A percentile compares a stretch with the other conserved stretches of the same genome.
These are phyloP conservation scores for Callorhinus ursinus DNA, from an alignment of 2,113 vertebrate species.

Conservation along the genomic window DNA sequence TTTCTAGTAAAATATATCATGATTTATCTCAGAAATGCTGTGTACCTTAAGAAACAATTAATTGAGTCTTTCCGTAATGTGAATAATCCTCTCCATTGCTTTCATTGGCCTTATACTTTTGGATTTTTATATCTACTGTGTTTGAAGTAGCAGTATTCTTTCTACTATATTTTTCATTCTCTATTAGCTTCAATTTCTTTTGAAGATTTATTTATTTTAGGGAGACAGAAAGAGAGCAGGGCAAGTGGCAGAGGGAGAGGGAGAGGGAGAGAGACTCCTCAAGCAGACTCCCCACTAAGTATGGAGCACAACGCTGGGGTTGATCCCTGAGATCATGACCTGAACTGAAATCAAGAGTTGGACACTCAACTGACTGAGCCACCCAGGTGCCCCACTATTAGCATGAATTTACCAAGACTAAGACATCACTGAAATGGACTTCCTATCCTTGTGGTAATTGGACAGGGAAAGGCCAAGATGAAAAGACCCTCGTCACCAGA, in stretches of 20 bases:
- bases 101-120: not conserved
- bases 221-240: not conserved
- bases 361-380: not conserved
- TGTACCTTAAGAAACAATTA: not conserved
- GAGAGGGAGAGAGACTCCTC: not conserved
- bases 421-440: not conserved
- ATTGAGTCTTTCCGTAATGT: not conserved
- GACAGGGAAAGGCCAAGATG: not conserved
- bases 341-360: not conserved
- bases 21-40: slow-evolving; percentile 3
- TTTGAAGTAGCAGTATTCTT: not conserved
- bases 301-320: not conserved
- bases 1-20: not conserved
- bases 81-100: not conserved
- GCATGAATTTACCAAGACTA: not conserved
- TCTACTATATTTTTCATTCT: not conserved
- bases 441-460: too few species aligned
- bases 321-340: not conserved
- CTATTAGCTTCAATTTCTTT: not conserved
- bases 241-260: not conserved
- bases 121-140: not conserved
- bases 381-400: not conserved
- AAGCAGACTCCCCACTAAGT: not conserved
- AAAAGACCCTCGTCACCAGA: not conserved
- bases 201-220: not conserved